Evolutionary conservation across 2,888 invertebrate genomes (phyloP).

Genomic region (Disparrhopalites patrizii): DNA sequence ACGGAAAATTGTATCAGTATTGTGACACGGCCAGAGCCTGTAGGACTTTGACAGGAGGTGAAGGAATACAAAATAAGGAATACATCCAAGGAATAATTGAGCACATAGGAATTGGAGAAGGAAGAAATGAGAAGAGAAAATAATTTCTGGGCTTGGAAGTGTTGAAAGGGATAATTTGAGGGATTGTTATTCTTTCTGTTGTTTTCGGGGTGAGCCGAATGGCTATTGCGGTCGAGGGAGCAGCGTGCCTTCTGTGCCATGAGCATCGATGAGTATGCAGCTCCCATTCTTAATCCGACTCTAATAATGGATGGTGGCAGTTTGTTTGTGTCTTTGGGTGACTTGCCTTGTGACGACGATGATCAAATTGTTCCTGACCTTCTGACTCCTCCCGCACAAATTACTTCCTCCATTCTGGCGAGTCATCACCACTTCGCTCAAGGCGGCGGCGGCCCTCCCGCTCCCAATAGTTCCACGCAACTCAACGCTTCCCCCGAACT

Average conservation of each 20-base stretch:
- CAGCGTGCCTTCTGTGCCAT: conserved; percentile 27
- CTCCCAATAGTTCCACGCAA: conserved; percentile 24
- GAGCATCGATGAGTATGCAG: conserved; percentile 33
- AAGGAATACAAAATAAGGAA: no score
- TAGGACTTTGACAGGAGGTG: no score
- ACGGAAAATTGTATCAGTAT: no score
- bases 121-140: neutral
- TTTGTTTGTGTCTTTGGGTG: conserved; percentile 31
- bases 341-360: conserved; percentile 28
- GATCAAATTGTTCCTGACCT: conserved; percentile 48
- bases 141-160: neutral
- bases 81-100: neutral
- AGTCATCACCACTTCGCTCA: conserved; percentile 37
- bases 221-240: conserved; percentile 3
- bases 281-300: conserved; percentile 17
- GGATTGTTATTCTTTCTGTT: conserved; percentile 3
- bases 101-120: neutral
- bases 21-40: no score
- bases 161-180: neutral
- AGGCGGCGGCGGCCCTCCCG: conserved; percentile 40
- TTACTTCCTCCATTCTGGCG: conserved; percentile 45
- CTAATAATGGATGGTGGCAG: conserved; percentile 38
- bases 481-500: conserved; percentile 17
- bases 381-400: conserved; percentile 34
- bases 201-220: conserved; percentile 12